Evolutionary conservation across 53 echinoderm and acorn worm species (phyloP).

Genomic region (Astropecten irregularis): DNA sequence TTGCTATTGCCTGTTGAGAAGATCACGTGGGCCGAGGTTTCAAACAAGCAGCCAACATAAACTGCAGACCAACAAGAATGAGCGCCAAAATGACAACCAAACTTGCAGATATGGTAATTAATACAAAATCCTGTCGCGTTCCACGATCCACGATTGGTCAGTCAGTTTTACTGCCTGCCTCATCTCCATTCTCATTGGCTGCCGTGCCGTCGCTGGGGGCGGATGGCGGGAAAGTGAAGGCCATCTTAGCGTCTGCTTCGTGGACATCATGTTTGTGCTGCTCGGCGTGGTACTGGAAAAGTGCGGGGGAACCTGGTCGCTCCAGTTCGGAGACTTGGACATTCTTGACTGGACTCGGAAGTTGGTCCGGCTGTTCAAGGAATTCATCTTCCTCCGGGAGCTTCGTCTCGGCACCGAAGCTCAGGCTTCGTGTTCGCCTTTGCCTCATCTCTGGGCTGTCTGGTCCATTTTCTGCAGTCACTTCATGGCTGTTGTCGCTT

Average conservation of each 20-base stretch:
- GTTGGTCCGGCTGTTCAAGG: neutral
- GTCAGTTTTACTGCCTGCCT: neutral
- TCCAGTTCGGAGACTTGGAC: slow-evolving; percentile 8
- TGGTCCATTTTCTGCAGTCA: neutral
- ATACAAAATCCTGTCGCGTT: neutral
- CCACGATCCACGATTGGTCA: slow-evolving; percentile 12
- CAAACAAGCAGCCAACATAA: no score
- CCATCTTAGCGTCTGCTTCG: slow-evolving; percentile 2
- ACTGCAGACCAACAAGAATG: neutral
- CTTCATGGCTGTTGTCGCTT: neutral
- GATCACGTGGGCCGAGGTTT: no score
- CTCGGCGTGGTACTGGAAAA: slow-evolving; percentile 34
- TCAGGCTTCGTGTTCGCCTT: neutral
- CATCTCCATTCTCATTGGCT: neutral
- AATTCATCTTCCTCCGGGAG: neutral
- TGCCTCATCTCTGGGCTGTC: neutral
- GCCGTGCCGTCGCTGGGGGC: neutral
- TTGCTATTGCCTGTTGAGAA: no score
- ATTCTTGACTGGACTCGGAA: slow-evolving; percentile 11
- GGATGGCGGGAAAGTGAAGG: slow-evolving; percentile 3
- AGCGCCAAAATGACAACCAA: slow-evolving; percentile 1
- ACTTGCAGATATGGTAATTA: neutral
- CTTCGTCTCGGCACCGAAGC: neutral
- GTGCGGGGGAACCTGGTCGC: slow-evolving; percentile 22
- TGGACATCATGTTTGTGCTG: slow-evolving; percentile 6